Base-by-base conservation (phyloP, 92 coral and sea anemone species). In the Phymanthus crucifer region DNA sequence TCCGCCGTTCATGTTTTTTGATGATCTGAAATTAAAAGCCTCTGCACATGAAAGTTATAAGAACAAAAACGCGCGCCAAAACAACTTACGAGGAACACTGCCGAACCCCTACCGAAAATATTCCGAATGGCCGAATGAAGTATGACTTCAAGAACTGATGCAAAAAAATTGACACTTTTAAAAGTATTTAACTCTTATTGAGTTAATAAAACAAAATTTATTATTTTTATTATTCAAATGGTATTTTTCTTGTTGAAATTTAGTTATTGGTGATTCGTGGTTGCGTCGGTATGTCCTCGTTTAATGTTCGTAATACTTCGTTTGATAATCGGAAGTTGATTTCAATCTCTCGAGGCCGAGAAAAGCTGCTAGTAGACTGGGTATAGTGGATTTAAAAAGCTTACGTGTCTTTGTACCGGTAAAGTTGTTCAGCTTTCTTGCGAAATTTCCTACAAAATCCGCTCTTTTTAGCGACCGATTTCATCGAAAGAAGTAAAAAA, bases 391-490 rank as follows among this genome's bases (percentile, higher is more conserved):
- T 64, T 77, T 48, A 64, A 79, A 68, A 26, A 2, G 76, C 29
- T 68, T 79, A 79, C 83, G 83, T 79, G 83, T 79, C 83, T 76
- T 23, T 23, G 19, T 11, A 33, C 40, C 14, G 57, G 46, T 71
- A 45, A 71, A 40, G 24, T 29, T 71, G 19, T 71, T 71, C 72
- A 32, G 18, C 7, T 71, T 27, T 71, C 50, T 71, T 71, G 75
- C 48, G 75, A 71, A 71, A 71, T 35, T 40, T 9, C 21, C 3
- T n/a, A 4, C 37, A 31, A 34, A 50, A 35, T 18, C n/a, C 19
- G 17, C 37, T 18, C 16, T 79, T 85, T 66, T 29, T n/a, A 43
- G 5, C 32, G 32, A 27, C 46, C 67, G 23, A 54, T 9, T 71
- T 19, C 11, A 12, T 1, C 34, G 5, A n/a, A 38, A 13, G 12